Evolutionary conservation across 1,140 invertebrate species (phyloP), one percentile per base, ranked within the genome.

Genomic region (Notospermus geniculatus): DNA sequence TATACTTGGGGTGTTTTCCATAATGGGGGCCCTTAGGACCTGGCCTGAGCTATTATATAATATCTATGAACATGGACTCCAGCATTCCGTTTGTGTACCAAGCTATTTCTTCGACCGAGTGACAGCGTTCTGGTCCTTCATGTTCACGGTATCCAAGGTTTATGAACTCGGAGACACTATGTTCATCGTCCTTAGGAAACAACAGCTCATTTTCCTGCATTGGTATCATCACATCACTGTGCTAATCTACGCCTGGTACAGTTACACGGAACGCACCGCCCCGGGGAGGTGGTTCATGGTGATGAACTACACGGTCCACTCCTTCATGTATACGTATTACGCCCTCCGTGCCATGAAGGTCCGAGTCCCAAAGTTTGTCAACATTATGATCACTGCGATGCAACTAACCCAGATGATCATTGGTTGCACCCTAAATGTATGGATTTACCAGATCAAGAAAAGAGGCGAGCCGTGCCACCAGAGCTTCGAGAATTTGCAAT

Each of bases 241-340:
- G 4, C 86, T 98, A 25, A 85, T 98, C 25, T 98, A 98, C 82
- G 91, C 91, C 2, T 98, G 95, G 95, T 98, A 95, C 83, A 94
- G 91, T 4, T 98, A 97, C 82, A 90, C 91, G 15, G 93, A 98
- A 78, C 95, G 95, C 83, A 96, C 93, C 15, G 90, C 94, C n/a
- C 92, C 93, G 5, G 96, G 78, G n/a, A 66, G 77, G 54, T 99
- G 96, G 95, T 98, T 96, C 81, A 92, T 98, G 74, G 91, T 94
- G n/a, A 97, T 99, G 91, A 99, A 99, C 83, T 99, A 95, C 81
- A 90, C 89, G 68, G 95, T 99, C 25, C 97, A 99, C 83, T 92
- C 93, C 63, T 85, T 97, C 66, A 99, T 99, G 97, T 98, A 98
- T 83, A 88, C 91, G 2, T 99, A 99, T 82, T 98, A 97, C 81